Percentiles rank a stretch among this genome's conserved stretches.
These are phyloP conservation scores for Eristalis arbustorum DNA, from an alignment of 2,888 invertebrate species.

Conservation along the genomic window DNA sequence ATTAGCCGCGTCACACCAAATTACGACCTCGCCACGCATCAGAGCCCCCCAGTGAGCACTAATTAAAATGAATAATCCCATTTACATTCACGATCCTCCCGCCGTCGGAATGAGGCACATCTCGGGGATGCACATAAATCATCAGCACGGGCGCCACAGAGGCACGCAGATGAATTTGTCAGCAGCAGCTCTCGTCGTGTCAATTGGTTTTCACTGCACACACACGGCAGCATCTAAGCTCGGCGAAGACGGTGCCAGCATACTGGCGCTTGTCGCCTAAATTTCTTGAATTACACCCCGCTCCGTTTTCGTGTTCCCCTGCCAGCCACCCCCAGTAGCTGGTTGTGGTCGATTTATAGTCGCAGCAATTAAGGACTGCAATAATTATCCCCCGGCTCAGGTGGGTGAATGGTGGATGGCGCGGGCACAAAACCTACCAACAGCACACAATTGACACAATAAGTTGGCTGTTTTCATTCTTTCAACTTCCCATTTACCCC, in stretches of 20 bases:
- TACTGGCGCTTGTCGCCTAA: constrained; percentile 25
- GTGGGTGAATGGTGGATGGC: constrained; percentile 7
- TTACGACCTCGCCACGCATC: not conserved
- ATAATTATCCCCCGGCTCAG: constrained; percentile 53
- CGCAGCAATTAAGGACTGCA: constrained; percentile 62
- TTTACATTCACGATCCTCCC: constrained; percentile 5
- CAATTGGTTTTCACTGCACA: constrained; percentile 17
- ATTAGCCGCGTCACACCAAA: constrained; percentile 18
- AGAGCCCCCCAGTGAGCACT: constrained; percentile 13
- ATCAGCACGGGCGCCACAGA: constrained; percentile 18
- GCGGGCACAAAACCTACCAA: constrained; percentile 4
- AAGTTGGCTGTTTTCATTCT: constrained; percentile 32
- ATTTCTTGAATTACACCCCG: constrained; percentile 25
- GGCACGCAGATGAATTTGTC: constrained; percentile 19
- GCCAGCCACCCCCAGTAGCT: not conserved
- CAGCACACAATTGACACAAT: constrained; percentile 46
- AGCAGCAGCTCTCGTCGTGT: constrained; percentile 9
- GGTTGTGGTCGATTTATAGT: constrained; percentile 67
- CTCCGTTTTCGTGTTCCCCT: constrained; percentile 6
- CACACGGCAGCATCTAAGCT: constrained; percentile 12
- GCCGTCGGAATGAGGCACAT: not conserved
- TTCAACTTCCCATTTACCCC: constrained; percentile 44
- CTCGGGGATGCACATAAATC: constrained; percentile 53
- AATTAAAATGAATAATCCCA: constrained; percentile 54
- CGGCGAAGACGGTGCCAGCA: not conserved